Percentiles rank a stretch among this genome's conserved stretches.
These are phyloP conservation scores for Amphilophus citrinellus DNA, from an alignment of 2,113 vertebrate genomes.

Conservation along the genomic window DNA sequence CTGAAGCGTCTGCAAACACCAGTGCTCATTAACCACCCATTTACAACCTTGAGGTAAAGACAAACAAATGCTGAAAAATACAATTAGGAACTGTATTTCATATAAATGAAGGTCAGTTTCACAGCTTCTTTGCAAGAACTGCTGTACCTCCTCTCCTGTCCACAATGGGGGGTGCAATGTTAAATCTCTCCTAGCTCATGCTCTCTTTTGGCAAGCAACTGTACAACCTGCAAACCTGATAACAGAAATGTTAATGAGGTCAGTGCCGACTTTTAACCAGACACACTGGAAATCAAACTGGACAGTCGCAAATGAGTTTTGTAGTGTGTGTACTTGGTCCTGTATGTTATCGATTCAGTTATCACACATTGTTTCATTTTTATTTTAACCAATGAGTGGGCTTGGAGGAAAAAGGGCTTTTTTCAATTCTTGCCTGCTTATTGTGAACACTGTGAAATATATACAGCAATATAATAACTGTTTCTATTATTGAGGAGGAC, in stretches of 20 bases:
- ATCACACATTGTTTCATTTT: background rate
- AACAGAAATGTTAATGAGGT: background rate
- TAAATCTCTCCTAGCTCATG: background rate
- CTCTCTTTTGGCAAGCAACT: background rate
- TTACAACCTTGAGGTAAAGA: constrained; percentile 38
- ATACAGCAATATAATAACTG: background rate
- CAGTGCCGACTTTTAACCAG: background rate
- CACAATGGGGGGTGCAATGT: background rate
- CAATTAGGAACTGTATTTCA: constrained; percentile 23
- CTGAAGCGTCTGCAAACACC: constrained; percentile 44
- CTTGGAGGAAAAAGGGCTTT: background rate
- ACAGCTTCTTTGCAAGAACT: background rate
- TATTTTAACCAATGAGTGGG: background rate
- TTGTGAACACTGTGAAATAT: background rate
- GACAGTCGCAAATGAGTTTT: background rate
- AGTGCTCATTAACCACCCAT: constrained; percentile 50
- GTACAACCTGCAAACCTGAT: background rate
- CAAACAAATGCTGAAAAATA: constrained; percentile 34
- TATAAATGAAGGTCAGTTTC: constrained; percentile 26
- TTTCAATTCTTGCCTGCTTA: background rate
- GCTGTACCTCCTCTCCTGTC: background rate
- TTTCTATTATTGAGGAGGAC: too few relatives aligned
- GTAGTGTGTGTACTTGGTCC: background rate
- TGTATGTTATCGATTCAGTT: background rate
- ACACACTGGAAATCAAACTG: background rate